Evolutionary conservation across 1,140 invertebrate genomes (phyloP).

Genomic region (Papilio aristodemus): DNA sequence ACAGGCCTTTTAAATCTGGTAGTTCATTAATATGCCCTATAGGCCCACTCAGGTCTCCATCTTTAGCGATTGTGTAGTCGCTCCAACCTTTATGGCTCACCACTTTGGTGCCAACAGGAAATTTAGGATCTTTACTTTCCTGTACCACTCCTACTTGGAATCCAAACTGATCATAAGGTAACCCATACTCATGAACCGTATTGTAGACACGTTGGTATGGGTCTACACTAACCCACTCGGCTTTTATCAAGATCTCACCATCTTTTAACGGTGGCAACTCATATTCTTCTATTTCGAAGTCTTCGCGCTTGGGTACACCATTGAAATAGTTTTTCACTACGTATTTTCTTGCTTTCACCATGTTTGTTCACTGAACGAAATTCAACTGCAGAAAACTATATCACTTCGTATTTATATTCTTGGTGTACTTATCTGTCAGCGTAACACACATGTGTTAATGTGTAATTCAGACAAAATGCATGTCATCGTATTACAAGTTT

Average conservation of each 20-base stretch:
- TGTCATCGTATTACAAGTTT: too few relatives aligned
- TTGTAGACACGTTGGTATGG: conserved; percentile 72
- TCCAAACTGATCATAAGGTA: conserved; percentile 61
- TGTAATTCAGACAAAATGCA: too few relatives aligned
- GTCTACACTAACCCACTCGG: conserved; percentile 78
- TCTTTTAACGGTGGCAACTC: conserved; percentile 58
- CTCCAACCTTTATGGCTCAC: conserved; percentile 82
- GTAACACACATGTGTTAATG: too few relatives aligned
- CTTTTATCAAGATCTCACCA: conserved; percentile 71
- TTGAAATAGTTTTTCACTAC: conserved; percentile 62
- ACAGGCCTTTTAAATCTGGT: conserved; percentile 56
- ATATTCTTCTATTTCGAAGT: conserved; percentile 66
- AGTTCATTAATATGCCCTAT: conserved; percentile 50
- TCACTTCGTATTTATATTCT: too few relatives aligned
- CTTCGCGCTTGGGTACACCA: conserved; percentile 63
- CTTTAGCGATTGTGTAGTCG: conserved; percentile 68
- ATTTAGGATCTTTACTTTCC: conserved; percentile 61
- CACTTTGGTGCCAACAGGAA: conserved; percentile 80
- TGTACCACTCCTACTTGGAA: conserved; percentile 62
- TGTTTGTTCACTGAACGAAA: conserved; percentile 33
- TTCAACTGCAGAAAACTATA: too few relatives aligned
- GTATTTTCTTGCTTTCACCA: conserved; percentile 60
- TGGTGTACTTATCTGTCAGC: too few relatives aligned
- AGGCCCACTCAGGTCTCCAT: conserved; percentile 50
- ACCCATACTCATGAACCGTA: neutral